Conservation (phyloP, 2,888 invertebrate species). For the Nomada lathburiana region DNA sequence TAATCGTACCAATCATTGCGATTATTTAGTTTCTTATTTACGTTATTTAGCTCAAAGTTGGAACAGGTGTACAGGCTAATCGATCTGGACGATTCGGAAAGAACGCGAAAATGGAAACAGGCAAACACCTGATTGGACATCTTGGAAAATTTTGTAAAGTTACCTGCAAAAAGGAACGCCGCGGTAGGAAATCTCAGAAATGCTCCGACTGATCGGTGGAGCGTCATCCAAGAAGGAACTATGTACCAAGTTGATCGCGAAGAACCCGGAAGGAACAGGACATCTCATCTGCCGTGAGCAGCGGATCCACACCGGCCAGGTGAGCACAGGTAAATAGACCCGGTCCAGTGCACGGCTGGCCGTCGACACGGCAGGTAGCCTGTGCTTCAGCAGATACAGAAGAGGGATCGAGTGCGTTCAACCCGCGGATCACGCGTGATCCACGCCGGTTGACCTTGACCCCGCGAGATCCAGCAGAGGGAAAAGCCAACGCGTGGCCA, state of each 20-base stretch:
- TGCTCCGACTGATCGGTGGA: too few relatives aligned
- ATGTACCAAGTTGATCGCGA: constrained; percentile 15
- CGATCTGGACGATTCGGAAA: constrained; percentile 18
- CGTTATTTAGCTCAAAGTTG: background rate
- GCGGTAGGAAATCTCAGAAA: too few relatives aligned
- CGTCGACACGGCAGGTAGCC: constrained; percentile 68
- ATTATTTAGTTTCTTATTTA: background rate
- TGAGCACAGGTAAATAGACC: constrained; percentile 66
- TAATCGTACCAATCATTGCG: background rate
- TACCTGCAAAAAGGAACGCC: background rate
- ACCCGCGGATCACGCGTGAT: constrained; percentile 59
- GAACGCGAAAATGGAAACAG: background rate
- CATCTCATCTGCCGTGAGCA: constrained; percentile 67
- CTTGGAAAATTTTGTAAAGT: background rate
- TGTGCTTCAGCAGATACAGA: constrained; percentile 34
- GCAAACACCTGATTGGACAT: background rate
- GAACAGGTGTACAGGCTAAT: background rate
- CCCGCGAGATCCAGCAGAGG: constrained; percentile 22
- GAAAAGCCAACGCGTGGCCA: constrained; percentile 15
- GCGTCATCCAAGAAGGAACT: background rate
- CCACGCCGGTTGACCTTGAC: constrained; percentile 37
- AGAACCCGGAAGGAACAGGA: constrained; percentile 71
- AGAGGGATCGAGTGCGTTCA: constrained; percentile 66
- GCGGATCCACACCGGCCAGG: constrained; percentile 66
- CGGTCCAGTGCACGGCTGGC: constrained; percentile 69